Percentiles rank a stretch among this genome's conserved stretches.
These are phyloP conservation scores for Coendou prehensilis DNA, from an alignment of 2,797 vertebrate genomes.

Conservation along the genomic window DNA sequence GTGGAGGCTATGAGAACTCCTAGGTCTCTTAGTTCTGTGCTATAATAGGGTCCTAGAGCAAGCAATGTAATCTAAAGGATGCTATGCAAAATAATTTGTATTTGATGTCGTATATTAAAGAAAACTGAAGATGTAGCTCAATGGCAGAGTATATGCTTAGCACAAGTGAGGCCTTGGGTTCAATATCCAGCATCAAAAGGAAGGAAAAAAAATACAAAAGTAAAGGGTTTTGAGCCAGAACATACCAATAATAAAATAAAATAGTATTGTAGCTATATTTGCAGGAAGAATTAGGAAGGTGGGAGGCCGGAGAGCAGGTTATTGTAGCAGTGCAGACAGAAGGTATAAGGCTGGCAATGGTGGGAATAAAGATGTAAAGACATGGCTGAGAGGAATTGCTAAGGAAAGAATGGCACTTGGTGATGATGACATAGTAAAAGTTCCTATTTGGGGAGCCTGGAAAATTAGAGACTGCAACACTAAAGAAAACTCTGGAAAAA, in stretches of 20 bases:
- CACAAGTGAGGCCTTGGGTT: background rate
- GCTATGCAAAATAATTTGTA: background rate
- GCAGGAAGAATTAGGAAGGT: conserved; percentile 28
- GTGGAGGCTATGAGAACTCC: background rate
- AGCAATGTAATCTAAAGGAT: background rate
- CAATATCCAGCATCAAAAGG: background rate
- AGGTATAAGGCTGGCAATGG: too few relatives aligned
- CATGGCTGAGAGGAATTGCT: background rate
- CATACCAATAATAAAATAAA: conserved; percentile 19
- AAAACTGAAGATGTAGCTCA: background rate
- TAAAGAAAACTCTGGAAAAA: background rate
- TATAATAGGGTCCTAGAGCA: background rate
- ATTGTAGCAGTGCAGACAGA: background rate
- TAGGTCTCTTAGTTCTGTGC: background rate
- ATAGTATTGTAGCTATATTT: background rate
- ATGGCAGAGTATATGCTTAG: background rate
- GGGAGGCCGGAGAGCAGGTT: background rate
- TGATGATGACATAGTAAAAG: background rate
- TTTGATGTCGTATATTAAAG: background rate
- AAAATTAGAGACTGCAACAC: background rate
- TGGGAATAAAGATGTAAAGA: background rate
- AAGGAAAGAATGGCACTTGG: conserved; percentile 18
- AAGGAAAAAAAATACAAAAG: background rate
- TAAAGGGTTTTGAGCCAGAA: background rate
- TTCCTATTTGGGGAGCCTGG: background rate